phyloP scores from a whole-genome alignment of 2,113 vertebrate species.

The Chlorodrepanis virens region DNA sequence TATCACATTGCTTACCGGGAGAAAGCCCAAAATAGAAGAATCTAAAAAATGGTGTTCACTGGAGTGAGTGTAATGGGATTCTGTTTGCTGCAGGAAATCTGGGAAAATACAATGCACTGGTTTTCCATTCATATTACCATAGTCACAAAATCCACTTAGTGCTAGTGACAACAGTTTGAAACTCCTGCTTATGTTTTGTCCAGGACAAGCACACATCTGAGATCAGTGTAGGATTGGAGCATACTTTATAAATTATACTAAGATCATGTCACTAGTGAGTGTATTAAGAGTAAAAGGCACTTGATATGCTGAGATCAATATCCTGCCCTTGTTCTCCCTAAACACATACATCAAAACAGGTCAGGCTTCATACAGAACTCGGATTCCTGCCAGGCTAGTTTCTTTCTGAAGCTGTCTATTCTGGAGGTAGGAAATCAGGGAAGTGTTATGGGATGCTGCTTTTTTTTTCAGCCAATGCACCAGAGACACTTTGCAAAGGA shows the following conservation, averaged over 20 bases:
- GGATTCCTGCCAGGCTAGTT: background rate
- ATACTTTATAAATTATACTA: background rate
- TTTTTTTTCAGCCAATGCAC: background rate
- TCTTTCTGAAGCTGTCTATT: background rate
- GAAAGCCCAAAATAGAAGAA: background rate
- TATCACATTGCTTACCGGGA: background rate
- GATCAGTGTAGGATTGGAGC: background rate
- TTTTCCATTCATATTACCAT: background rate
- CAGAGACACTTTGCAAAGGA: background rate
- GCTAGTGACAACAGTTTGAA: background rate
- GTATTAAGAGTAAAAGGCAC: background rate
- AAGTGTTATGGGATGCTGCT: background rate
- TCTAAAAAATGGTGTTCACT: background rate
- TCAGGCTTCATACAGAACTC: background rate
- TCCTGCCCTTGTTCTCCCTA: background rate
- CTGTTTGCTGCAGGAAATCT: background rate
- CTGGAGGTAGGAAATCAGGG: background rate
- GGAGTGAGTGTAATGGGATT: background rate
- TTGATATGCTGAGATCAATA: slow-evolving; percentile 14
- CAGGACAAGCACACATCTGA: background rate
- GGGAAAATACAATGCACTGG: background rate
- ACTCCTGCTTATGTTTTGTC: background rate
- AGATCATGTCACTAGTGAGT: background rate
- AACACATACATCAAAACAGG: background rate
- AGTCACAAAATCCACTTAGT: background rate